Percentiles rank a stretch among this genome's conserved stretches.
phyloP scores from a whole-genome alignment of 2,888 invertebrate species.

The Auanema sp. region DNA sequence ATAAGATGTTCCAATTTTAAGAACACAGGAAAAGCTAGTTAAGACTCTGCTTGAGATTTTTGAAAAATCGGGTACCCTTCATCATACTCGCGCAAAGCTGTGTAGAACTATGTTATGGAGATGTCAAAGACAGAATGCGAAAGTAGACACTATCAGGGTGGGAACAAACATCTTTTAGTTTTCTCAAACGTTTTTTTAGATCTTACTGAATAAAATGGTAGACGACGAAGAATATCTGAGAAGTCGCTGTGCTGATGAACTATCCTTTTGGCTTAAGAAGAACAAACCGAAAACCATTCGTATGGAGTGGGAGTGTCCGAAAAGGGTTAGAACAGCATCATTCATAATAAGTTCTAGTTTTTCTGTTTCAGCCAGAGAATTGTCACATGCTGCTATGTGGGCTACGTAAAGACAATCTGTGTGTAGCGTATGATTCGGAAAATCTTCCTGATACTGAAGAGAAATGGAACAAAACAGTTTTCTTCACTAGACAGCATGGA shows the following conservation, averaged over 20 bases:
- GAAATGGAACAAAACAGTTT: conserved; percentile 37
- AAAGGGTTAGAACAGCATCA: conserved; percentile 11
- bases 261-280: conserved; percentile 33
- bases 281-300: conserved; percentile 36
- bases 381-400: conserved; percentile 14
- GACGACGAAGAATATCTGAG: conserved; percentile 29
- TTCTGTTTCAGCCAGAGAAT: neutral
- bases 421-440: conserved; percentile 36
- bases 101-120: conserved; percentile 24
- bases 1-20: neutral
- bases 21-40: conserved; percentile 12
- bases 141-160: conserved; percentile 22
- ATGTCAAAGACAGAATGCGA: conserved; percentile 21
- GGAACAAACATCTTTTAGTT: neutral
- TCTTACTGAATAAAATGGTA: conserved; percentile 25
- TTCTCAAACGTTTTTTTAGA: neutral
- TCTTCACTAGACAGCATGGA: conserved; percentile 30
- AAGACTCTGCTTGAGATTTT: conserved; percentile 12
- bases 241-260: conserved; percentile 25
- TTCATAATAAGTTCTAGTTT: neutral
- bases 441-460: conserved; percentile 35
- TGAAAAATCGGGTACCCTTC: conserved; percentile 12
- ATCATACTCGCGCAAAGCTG: conserved; percentile 29
- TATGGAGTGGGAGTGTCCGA: conserved; percentile 24
- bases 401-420: conserved; percentile 20